Evolutionary conservation across 2,113 vertebrate species (phyloP).

Genomic region (Phasianus colchicus): DNA sequence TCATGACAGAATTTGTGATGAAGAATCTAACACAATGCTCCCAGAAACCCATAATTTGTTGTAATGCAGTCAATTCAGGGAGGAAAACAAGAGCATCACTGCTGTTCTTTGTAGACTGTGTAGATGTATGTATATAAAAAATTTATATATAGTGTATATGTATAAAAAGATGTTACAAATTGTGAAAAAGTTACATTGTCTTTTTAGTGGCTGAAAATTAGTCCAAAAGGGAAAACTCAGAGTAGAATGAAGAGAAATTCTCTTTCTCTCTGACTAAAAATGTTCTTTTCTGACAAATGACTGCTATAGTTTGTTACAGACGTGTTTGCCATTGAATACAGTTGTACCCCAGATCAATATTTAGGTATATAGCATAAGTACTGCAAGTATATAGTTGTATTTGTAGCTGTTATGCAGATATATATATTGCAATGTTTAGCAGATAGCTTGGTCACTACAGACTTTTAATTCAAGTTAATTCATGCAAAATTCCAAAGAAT

Average conservation of each 20-base stretch:
- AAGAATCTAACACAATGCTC: not conserved
- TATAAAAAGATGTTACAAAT: not conserved
- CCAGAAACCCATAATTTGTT: not conserved
- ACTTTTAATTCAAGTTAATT: not conserved
- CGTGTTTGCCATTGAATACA: not conserved
- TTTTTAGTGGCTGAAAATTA: not conserved
- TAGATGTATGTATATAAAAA: not conserved
- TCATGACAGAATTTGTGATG: not conserved
- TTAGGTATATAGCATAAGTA: not conserved
- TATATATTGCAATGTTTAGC: not conserved
- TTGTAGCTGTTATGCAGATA: not conserved
- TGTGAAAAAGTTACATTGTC: not conserved
- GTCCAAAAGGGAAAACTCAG: not conserved
- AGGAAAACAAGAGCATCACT: not conserved
- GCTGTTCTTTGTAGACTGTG: not conserved
- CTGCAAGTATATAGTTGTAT: not conserved
- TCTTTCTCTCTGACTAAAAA: not conserved
- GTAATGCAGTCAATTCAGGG: not conserved
- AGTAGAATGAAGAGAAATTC: not conserved
- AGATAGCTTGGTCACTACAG: not conserved
- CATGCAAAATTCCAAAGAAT: not conserved
- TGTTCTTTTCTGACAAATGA: not conserved
- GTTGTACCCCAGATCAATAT: not conserved
- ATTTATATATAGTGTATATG: not conserved
- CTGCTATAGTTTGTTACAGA: not conserved